These are phyloP conservation scores for Penaeus japonicus DNA, from an alignment of 1,140 invertebrate species.

Conservation along the genomic window DNA sequence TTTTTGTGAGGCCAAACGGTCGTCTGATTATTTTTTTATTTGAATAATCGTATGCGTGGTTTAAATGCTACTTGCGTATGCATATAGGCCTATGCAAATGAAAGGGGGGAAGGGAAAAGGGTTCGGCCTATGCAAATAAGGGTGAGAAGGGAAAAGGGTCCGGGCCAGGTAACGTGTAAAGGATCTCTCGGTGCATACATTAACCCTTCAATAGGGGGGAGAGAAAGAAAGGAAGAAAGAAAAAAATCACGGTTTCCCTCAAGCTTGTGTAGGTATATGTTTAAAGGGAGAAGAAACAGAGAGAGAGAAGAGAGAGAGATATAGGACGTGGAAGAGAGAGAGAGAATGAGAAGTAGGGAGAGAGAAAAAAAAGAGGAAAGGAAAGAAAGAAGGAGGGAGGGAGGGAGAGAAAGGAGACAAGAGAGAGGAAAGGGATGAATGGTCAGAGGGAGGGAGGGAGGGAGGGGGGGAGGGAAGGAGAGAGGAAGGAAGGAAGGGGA, in stretches of 20 bases:
- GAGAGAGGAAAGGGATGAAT: constrained; percentile 15
- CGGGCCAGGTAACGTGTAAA: constrained; percentile 51
- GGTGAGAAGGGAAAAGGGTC: background rate
- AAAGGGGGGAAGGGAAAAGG: background rate
- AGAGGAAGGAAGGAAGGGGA: constrained; percentile 8
- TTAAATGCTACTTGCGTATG: constrained; percentile 51
- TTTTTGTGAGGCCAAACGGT: constrained; percentile 21
- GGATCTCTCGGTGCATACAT: constrained; percentile 52
- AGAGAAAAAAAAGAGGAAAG: background rate
- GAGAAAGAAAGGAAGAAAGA: constrained; percentile 3
- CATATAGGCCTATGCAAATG: constrained; percentile 48
- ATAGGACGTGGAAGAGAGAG: constrained; percentile 19
- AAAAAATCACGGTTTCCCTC: constrained; percentile 23
- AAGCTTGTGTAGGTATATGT: background rate
- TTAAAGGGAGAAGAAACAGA: background rate
- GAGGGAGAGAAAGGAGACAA: background rate
- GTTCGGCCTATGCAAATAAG: background rate
- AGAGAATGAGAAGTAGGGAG: background rate
- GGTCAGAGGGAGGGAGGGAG: background rate
- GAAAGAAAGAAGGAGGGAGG: background rate
- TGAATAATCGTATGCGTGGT: constrained; percentile 15
- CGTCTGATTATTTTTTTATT: background rate
- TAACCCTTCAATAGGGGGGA: constrained; percentile 31
- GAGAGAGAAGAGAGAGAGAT: background rate
- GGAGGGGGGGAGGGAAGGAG: constrained; percentile 8